Base-by-base conservation (phyloP, 2,797 vertebrate species). In the Phylloscopus collybita region DNA sequence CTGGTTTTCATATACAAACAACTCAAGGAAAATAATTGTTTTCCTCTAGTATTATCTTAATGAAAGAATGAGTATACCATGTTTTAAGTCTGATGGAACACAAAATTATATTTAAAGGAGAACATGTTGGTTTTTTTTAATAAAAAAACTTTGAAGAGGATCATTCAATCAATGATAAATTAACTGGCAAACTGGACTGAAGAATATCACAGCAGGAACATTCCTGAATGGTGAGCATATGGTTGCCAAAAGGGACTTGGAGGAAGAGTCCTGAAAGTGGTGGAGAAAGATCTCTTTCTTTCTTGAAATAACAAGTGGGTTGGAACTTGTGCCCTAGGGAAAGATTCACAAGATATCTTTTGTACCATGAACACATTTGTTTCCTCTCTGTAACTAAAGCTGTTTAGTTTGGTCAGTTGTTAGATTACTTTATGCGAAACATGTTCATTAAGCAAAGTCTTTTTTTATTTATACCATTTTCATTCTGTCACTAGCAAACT, bases 301-400 rank as follows among this genome's bases (percentile, higher is more conserved):
- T 72, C 29, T 36, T 89, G 57, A 89, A 94, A 76, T 7, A 92
- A 44, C 32, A 71, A 89, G 53, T 18, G 49, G 23, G 53, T 42
- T 89, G 86, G 60, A 89, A 76, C 56, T 71, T 42, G 40, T 47
- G 34, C 81, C 50, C 67, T 49, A 50, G 79, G 84, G 81, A 85
- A 85, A 86, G 26, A 71, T 49, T 83, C 50, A 80, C 40, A 89
- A 60, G 66, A 34, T 83, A n/a, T 50, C 47, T 92, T 94, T 93
- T 83, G 69, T 78, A 54, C 42, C 38, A 51, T 42, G 19, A 88
- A 94, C 94, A 80, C n/a, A 87, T 89, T 93, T 87, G 51, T 75
- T 96, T 92, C 75, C 69, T 86, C 73, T 91, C 42, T 88, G 60
- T 75, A 90, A 53, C 64, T 76, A 64, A 88, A 64, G 57, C 27